These are phyloP conservation scores for Synaphobranchus kaupii DNA, from an alignment of 2,797 vertebrate genomes.

Conservation along the genomic window DNA sequence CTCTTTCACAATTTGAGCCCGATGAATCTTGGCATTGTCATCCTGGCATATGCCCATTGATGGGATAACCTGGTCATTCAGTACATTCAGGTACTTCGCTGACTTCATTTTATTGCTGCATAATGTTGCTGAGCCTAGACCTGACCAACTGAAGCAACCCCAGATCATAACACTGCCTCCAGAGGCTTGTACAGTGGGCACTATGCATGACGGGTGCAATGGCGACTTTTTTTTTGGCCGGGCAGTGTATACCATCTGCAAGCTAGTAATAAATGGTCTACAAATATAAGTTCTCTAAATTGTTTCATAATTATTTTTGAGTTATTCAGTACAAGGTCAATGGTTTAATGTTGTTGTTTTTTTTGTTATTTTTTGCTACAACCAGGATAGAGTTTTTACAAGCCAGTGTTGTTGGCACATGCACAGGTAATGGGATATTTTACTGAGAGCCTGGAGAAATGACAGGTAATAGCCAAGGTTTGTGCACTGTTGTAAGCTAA, in stretches of 20 bases:
- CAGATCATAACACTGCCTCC: too few relatives aligned
- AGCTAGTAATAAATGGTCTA: neutral
- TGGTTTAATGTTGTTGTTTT: neutral
- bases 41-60: too few relatives aligned
- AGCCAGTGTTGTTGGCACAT: neutral
- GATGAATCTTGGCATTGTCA: too few relatives aligned
- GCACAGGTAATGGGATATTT: neutral
- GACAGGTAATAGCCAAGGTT: neutral
- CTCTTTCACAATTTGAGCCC: too few relatives aligned
- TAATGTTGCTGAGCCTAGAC: too few relatives aligned
- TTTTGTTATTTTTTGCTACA: neutral
- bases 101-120: too few relatives aligned
- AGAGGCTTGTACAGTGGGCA: too few relatives aligned
- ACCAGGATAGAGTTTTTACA: neutral
- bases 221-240: too few relatives aligned
- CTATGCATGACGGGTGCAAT: too few relatives aligned
- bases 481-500: neutral
- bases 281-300: neutral
- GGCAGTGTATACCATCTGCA: constrained; percentile 4
- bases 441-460: neutral
- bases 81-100: too few relatives aligned
- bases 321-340: neutral
- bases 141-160: too few relatives aligned
- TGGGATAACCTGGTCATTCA: too few relatives aligned
- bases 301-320: neutral